Base-by-base conservation (phyloP, 2,888 invertebrate genomes). In the Caenorhabditis macrosperma region DNA sequence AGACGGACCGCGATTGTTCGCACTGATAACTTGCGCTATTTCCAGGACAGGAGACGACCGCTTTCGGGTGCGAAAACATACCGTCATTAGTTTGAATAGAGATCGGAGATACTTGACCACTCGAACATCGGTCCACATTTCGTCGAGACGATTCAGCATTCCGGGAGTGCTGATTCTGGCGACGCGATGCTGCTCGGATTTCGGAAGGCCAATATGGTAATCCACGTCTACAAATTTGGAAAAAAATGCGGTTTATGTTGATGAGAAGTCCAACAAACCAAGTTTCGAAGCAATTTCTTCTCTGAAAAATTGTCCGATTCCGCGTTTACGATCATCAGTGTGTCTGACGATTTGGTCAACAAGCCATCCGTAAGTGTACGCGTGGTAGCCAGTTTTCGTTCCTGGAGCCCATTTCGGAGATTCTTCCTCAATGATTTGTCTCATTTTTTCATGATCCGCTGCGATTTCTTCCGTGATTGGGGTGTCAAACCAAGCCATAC, bases 161-260 rank as follows among this genome's bases (percentile, higher is more conserved):
- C 66, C 66, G 15, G 82, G 83, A 24, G 78, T 75, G 10, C 71
- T 68, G 46, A 86, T 78, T 30, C 83, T 68, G 7, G 86, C 86
- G 22, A 86, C 86, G 17, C 86, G 74, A 41, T 81, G 76, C 28
- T 79, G 71, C 28, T 85, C 86, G 24, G 74, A 64, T 2, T 66
- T 61, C 2, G 90, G 87, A 35, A 90, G 82, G 12, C 91, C 91
- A 38, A 91, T 85, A 59, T 85, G 84, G 79, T 89, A 91, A 55
- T 91, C 91, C 17, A 91, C 85, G 33, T 82, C 91, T 90, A n/a
- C n/a, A n/a, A n/a, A n/a, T n/a, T n/a, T n/a, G n/a, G 59, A 59
- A 86, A 68, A n/a, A 30, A 7, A 4, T 3, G 22, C 3, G 30
- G 15, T 44, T 44, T 41, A 30, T 4, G 2, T 35, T 30, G 5